These are phyloP conservation scores for Poecilia latipinna DNA, from an alignment of 2,113 vertebrate species.

Conservation along the genomic window DNA sequence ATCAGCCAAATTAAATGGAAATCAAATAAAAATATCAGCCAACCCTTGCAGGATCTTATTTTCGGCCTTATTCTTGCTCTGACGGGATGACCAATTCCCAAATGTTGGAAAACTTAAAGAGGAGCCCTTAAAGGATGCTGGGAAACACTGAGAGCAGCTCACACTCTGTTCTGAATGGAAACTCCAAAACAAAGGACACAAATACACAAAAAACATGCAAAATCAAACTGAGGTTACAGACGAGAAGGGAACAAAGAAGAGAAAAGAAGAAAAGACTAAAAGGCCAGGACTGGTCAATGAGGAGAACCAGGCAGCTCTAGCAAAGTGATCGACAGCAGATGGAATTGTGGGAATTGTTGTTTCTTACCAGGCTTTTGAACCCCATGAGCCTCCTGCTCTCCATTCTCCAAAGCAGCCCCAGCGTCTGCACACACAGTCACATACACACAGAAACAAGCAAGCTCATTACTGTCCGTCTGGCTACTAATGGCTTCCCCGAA, in stretches of 20 bases:
- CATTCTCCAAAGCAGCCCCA: constrained; percentile 84
- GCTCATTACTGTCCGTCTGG: constrained; percentile 44
- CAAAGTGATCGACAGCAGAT: constrained; percentile 18
- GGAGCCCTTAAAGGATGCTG: neutral
- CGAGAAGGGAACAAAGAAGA: neutral
- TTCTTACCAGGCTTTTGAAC: constrained; percentile 81
- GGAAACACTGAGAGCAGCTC: constrained; percentile 15
- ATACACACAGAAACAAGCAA: constrained; percentile 42
- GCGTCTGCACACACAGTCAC: constrained; percentile 72
- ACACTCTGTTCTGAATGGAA: constrained; percentile 8
- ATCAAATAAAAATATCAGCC: too few relatives aligned
- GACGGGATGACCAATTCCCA: too few relatives aligned
- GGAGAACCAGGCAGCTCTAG: constrained; percentile 5
- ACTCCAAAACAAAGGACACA: neutral
- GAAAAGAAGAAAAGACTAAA: constrained; percentile 7
- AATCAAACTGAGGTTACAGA: neutral
- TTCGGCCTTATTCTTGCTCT: too few relatives aligned
- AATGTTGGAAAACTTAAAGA: too few relatives aligned
- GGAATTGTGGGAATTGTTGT: constrained; percentile 33
- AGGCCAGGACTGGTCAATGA: constrained; percentile 14
- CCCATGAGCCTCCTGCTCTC: constrained; percentile 83
- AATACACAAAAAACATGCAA: constrained; percentile 11
- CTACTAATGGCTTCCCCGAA: constrained; percentile 2
- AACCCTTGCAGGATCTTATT: too few relatives aligned
- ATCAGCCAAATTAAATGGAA: too few relatives aligned